Conservation (phyloP, 2,113 vertebrate genomes). For the Rhinopomastus cyanomelas region DNA sequence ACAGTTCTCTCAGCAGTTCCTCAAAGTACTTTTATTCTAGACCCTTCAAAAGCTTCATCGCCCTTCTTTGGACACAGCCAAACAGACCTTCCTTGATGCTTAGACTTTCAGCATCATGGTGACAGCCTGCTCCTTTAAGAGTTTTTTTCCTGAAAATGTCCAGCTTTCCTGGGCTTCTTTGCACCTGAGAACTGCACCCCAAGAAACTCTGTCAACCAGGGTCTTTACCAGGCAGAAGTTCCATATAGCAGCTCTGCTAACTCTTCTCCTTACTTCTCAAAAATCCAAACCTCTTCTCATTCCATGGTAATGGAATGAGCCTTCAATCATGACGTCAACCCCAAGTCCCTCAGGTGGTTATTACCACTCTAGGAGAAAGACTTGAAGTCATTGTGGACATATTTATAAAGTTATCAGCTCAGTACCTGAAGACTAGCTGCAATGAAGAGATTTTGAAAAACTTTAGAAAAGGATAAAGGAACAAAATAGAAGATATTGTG, state of each 20-base stretch:
- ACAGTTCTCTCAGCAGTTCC: fast-evolving
- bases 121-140: background rate
- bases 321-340: background rate
- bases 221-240: background rate
- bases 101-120: background rate
- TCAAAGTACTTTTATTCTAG: background rate
- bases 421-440: background rate
- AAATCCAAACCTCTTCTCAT: background rate
- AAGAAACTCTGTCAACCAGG: background rate
- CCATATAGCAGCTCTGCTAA: background rate
- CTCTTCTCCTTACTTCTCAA: background rate
- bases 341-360: background rate
- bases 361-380: background rate
- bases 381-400: background rate
- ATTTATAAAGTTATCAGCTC: background rate
- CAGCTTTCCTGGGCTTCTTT: background rate
- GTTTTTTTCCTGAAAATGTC: background rate
- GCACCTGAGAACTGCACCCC: background rate
- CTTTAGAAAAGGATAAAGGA: background rate
- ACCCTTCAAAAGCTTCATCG: background rate
- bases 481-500: background rate
- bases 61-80: background rate
- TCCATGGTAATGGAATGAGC: background rate
- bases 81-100: background rate
- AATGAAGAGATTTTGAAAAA: background rate